Conservation (phyloP, 2,113 vertebrate species). For the Strix aluco region DNA sequence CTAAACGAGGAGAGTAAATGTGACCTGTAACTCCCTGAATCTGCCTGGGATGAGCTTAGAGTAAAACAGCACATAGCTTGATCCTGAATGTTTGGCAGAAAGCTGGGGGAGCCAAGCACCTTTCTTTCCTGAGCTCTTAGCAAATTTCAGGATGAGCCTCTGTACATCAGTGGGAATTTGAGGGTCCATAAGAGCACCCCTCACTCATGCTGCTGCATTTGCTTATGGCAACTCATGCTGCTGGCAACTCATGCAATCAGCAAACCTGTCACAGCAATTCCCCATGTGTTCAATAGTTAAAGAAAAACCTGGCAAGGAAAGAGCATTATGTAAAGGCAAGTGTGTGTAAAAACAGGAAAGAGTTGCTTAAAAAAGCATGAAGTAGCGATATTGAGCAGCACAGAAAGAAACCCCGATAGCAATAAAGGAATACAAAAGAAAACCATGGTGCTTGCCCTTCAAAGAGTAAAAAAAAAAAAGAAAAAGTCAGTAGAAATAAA, state of each 20-base stretch:
- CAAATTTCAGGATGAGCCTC: background rate
- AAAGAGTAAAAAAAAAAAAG: background rate
- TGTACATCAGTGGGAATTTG: background rate
- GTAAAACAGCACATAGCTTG: background rate
- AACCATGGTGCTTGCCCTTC: background rate
- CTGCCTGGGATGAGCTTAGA: background rate
- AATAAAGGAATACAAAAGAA: background rate
- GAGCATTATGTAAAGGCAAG: background rate
- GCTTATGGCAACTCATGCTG: no score
- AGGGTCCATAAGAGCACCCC: background rate
- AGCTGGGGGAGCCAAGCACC: accelerated
- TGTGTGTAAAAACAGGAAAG: background rate
- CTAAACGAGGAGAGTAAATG: background rate
- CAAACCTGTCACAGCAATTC: background rate
- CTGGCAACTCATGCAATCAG: background rate
- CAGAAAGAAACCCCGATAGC: background rate
- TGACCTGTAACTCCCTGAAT: background rate
- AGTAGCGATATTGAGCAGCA: background rate
- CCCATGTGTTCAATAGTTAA: background rate
- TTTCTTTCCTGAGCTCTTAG: background rate
- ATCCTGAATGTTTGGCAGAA: background rate
- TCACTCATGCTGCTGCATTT: background rate
- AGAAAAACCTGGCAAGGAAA: background rate
- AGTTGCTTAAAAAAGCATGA: background rate
- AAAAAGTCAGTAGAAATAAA: background rate